A percentile compares a stretch with the other conserved stretches of the same genome.
phyloP scores from a whole-genome alignment of 2,888 invertebrate species.

The Hirtodrosophila confusa region DNA sequence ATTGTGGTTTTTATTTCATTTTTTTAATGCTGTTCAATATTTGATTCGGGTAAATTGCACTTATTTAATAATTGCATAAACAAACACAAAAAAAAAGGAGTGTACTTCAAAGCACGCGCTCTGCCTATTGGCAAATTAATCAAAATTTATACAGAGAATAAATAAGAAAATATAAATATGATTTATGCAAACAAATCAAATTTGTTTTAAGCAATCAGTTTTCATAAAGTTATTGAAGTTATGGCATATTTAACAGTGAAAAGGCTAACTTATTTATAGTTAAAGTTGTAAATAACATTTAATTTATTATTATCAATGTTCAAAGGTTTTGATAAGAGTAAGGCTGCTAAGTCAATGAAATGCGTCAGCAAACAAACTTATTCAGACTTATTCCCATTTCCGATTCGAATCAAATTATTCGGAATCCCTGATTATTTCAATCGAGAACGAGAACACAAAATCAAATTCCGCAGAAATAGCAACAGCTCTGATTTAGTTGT shows the following conservation, averaged over 20 bases:
- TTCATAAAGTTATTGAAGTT: too few species aligned
- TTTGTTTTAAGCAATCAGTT: too few species aligned
- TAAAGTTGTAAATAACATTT: not conserved
- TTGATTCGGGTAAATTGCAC: conserved; percentile 52
- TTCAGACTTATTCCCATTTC: not conserved
- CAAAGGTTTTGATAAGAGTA: conserved; percentile 10
- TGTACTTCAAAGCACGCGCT: not conserved
- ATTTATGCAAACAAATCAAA: too few species aligned
- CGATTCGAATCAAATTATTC: too few species aligned
- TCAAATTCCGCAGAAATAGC: too few species aligned
- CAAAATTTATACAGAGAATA: not conserved
- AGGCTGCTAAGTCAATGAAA: conserved; percentile 39
- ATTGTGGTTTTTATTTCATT: conserved; percentile 22
- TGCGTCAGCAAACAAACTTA: conserved; percentile 32
- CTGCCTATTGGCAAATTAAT: too few species aligned
- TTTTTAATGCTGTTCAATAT: conserved; percentile 50
- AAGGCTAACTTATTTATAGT: too few species aligned
- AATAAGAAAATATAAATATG: not conserved
- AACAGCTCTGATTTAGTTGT: not conserved
- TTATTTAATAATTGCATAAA: conserved; percentile 25
- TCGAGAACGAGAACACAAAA: too few species aligned
- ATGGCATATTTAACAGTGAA: too few species aligned
- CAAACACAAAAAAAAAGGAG: not conserved
- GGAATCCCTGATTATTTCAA: too few species aligned
- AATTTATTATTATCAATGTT: conserved; percentile 9